Conservation (phyloP, 1,140 invertebrate species). For the Pogonomyrmex californicus region DNA sequence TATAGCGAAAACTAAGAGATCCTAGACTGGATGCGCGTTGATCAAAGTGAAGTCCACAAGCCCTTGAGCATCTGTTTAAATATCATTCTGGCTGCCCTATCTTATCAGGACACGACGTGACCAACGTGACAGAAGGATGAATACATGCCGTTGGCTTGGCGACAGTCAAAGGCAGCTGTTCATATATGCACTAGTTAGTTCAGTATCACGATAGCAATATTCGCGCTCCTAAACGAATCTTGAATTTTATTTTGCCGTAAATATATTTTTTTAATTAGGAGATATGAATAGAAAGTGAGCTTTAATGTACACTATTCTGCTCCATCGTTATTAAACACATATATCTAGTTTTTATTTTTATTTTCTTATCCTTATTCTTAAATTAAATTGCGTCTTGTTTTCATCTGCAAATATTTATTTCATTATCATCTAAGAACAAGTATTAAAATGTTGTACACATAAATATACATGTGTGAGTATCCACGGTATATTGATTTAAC, state of each 20-base stretch:
- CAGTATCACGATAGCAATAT: not conserved
- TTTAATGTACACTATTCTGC: not conserved
- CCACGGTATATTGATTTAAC: not conserved
- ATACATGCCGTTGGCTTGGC: not conserved
- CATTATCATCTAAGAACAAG: not conserved
- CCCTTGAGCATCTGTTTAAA: constrained; percentile 74
- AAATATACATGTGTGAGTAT: not conserved
- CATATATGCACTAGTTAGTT: not conserved
- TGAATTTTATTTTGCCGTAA: not conserved
- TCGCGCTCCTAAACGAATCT: not conserved
- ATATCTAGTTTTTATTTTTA: not conserved
- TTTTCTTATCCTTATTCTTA: not conserved
- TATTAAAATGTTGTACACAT: not conserved
- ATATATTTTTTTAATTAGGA: not conserved
- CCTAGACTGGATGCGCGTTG: not conserved
- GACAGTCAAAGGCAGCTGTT: constrained; percentile 26
- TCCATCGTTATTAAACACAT: too few relatives aligned
- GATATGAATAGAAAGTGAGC: not conserved
- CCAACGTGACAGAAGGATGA: constrained; percentile 18
- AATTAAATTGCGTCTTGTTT: not conserved
- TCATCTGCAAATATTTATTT: not conserved
- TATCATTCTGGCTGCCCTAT: constrained; percentile 62
- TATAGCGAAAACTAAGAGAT: not conserved
- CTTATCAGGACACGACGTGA: constrained; percentile 51
- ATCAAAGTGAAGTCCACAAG: constrained; percentile 29